Conservation (phyloP, 1,140 invertebrate species). For the Achatina immaculata region DNA sequence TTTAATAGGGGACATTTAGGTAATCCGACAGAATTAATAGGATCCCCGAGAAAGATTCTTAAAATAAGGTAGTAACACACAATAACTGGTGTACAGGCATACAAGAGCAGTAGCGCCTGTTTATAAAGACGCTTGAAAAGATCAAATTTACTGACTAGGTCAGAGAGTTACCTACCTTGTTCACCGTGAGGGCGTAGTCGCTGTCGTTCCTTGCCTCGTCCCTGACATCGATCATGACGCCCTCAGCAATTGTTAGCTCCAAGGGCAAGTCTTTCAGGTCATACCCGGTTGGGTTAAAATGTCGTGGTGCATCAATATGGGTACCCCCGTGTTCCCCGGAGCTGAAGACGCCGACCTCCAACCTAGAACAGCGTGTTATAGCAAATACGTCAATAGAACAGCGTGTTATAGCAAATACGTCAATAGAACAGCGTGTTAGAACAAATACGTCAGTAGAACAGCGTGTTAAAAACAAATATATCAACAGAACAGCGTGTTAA, state of each 20-base stretch:
- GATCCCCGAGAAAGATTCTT: too few relatives aligned
- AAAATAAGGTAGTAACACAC: too few relatives aligned
- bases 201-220: not conserved
- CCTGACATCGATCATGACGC: slow-evolving; percentile 4
- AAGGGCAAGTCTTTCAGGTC: slow-evolving; percentile 24
- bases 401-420: not conserved
- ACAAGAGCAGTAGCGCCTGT: too few relatives aligned
- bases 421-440: too few relatives aligned
- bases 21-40: too few relatives aligned
- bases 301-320: slow-evolving; percentile 26
- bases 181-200: not conserved
- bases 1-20: too few relatives aligned
- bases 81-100: too few relatives aligned
- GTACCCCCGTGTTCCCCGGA: slow-evolving; percentile 30
- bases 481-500: not conserved
- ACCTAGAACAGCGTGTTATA: slow-evolving; percentile 23
- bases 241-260: not conserved
- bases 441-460: not conserved
- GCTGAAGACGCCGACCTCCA: slow-evolving; percentile 24
- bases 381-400: not conserved
- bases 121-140: too few relatives aligned
- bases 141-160: not conserved
- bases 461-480: not conserved
- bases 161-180: not conserved
- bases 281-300: not conserved